These are phyloP conservation scores for Paramormyrops kingsleyae DNA, from an alignment of 2,113 vertebrate genomes.

Conservation along the genomic window DNA sequence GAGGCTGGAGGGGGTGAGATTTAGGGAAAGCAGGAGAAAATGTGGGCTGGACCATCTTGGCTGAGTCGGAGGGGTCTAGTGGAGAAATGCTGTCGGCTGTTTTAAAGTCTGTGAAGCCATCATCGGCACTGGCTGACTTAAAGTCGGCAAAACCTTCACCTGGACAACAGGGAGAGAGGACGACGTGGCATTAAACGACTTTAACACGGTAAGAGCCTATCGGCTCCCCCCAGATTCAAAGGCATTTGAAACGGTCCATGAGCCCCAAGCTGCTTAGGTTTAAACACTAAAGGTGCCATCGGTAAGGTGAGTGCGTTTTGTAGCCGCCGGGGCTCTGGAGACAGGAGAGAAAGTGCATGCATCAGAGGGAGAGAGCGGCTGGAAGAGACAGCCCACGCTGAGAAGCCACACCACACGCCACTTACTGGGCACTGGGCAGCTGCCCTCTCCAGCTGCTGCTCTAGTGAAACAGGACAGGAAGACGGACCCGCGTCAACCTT, in stretches of 20 bases:
- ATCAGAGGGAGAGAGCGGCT: slow-evolving; percentile 41
- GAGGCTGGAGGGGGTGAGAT: slow-evolving; percentile 71
- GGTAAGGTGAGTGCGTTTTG: not conserved
- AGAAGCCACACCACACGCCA: slow-evolving; percentile 60
- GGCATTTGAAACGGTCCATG: not conserved
- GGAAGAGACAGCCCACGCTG: not conserved
- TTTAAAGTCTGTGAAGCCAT: slow-evolving; percentile 97
- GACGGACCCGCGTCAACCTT: slow-evolving; percentile 48
- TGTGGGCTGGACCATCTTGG: slow-evolving; percentile 72
- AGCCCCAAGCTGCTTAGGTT: not conserved
- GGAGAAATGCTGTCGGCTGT: slow-evolving; percentile 90
- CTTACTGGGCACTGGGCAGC: slow-evolving; percentile 79
- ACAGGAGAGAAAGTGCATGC: not conserved
- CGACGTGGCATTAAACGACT: not conserved
- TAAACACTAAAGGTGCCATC: not conserved
- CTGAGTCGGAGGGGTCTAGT: slow-evolving; percentile 77
- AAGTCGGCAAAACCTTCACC: slow-evolving; percentile 91
- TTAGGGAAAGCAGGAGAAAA: slow-evolving; percentile 66
- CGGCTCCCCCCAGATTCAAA: not conserved
- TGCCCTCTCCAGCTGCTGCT: slow-evolving; percentile 73
- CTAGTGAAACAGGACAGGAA: slow-evolving; percentile 75
- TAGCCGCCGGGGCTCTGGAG: not conserved
- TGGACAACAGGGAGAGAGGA: slow-evolving; percentile 41
- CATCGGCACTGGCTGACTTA: slow-evolving; percentile 76
- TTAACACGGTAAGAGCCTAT: not conserved